phyloP scores from a whole-genome alignment of 2,888 invertebrate genomes.

The Drymonia ruficornis region DNA sequence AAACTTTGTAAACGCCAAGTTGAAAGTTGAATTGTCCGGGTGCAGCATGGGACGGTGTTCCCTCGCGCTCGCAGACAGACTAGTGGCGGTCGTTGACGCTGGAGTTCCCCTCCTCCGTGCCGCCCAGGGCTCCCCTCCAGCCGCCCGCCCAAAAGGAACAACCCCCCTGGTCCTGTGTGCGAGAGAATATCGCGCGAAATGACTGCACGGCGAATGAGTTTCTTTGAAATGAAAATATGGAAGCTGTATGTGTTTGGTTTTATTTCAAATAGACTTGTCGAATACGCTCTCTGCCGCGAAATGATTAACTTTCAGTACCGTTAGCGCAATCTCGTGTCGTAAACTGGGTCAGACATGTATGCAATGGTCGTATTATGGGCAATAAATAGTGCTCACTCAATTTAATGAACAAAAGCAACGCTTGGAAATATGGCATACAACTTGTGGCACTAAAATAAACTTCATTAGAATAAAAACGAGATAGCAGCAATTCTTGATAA shows the following conservation, averaged over 20 bases:
- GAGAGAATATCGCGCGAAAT: constrained; percentile 49
- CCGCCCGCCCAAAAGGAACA: constrained; percentile 74
- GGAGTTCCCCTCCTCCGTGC: constrained; percentile 61
- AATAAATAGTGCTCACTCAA: constrained; percentile 30
- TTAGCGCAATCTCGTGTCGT: constrained; percentile 51
- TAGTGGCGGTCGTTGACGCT: constrained; percentile 84
- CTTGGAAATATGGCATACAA: constrained; percentile 35
- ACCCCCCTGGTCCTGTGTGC: constrained; percentile 55
- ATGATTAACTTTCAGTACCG: constrained; percentile 38
- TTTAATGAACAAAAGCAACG: constrained; percentile 21
- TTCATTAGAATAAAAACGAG: constrained; percentile 7
- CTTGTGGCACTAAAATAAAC: constrained; percentile 23
- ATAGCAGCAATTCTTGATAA: constrained; percentile 10
- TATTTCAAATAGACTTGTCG: constrained; percentile 31
- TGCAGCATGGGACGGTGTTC: constrained; percentile 64
- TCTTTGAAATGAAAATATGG: constrained; percentile 34
- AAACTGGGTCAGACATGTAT: constrained; percentile 57
- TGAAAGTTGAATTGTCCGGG: constrained; percentile 29
- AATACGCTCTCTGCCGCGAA: constrained; percentile 23
- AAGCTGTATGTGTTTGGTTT: constrained; percentile 32
- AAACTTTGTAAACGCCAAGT: constrained; percentile 12
- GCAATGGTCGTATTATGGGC: constrained; percentile 30
- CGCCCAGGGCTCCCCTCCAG: constrained; percentile 68
- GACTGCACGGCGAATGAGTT: constrained; percentile 37
- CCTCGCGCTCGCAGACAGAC: constrained; percentile 70